Percentiles rank a stretch among this genome's conserved stretches.
These are phyloP conservation scores for Lithophane leautieri DNA, from an alignment of 2,888 invertebrate genomes.

Conservation along the genomic window DNA sequence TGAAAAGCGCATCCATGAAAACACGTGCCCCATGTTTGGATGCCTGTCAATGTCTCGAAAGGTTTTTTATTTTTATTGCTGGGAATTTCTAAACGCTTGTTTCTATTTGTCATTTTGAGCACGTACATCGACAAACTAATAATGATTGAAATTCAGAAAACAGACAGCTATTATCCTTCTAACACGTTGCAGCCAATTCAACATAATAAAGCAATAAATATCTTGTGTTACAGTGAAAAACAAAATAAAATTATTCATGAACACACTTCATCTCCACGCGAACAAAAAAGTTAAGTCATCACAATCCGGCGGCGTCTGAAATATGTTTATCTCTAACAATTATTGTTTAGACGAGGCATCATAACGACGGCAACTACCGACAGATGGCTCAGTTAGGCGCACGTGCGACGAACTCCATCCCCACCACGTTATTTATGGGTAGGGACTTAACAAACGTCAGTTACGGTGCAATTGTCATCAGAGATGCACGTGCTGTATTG, in stretches of 20 bases:
- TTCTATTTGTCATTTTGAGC: constrained; percentile 14
- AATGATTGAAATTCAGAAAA: constrained; percentile 8
- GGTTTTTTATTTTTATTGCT: not conserved
- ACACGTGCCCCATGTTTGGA: constrained; percentile 15
- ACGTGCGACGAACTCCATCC: constrained; percentile 59
- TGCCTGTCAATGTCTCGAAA: constrained; percentile 19
- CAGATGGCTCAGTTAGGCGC: constrained; percentile 63
- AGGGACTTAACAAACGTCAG: constrained; percentile 34
- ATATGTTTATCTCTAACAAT: constrained; percentile 56
- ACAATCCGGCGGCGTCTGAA: constrained; percentile 47
- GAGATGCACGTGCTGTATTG: constrained; percentile 1
- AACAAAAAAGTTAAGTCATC: constrained; percentile 44
- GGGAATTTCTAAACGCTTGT: not conserved
- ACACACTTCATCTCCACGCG: constrained; percentile 22
- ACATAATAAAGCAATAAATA: constrained; percentile 29
- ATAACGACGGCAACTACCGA: constrained; percentile 49
- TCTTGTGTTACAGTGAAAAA: constrained; percentile 16
- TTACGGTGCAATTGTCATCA: constrained; percentile 39
- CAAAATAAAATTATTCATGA: constrained; percentile 51
- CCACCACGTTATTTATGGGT: constrained; percentile 56
- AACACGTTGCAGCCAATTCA: not conserved
- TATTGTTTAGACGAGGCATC: constrained; percentile 57
- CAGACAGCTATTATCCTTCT: constrained; percentile 1
- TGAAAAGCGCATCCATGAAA: constrained; percentile 33
- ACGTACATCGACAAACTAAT: constrained; percentile 16